phyloP scores from a whole-genome alignment of 2,888 invertebrate species.

The Marasmarcha lunaedactyla region DNA sequence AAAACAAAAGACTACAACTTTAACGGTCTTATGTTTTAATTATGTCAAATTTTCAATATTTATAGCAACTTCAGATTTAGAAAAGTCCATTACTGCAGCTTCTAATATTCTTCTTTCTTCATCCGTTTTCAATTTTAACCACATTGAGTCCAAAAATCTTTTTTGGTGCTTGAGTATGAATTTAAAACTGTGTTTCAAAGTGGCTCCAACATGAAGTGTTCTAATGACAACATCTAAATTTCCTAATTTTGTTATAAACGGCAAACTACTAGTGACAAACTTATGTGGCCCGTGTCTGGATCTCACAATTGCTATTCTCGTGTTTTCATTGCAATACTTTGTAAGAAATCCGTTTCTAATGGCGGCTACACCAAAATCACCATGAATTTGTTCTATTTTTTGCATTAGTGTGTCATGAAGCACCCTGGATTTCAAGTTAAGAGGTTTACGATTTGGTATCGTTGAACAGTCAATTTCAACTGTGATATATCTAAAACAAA shows the following conservation, averaged over 20 bases:
- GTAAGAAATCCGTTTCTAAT: slow-evolving; percentile 78
- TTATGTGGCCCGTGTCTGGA: slow-evolving; percentile 81
- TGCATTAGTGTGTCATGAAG: slow-evolving; percentile 69
- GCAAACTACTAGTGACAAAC: slow-evolving; percentile 76
- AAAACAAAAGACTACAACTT: too few relatives aligned
- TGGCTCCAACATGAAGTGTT: slow-evolving; percentile 81
- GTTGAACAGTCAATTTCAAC: slow-evolving; percentile 71
- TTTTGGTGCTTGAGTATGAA: slow-evolving; percentile 78
- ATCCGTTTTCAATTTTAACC: slow-evolving; percentile 72
- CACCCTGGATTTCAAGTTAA: slow-evolving; percentile 60
- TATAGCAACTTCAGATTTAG: slow-evolving; percentile 52
- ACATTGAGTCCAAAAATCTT: slow-evolving; percentile 73
- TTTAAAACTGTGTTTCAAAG: slow-evolving; percentile 82
- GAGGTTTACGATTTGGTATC: slow-evolving; percentile 53
- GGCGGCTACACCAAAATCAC: slow-evolving; percentile 81
- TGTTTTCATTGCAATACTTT: slow-evolving; percentile 83
- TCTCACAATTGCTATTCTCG: slow-evolving; percentile 79
- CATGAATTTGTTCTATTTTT: slow-evolving; percentile 77
- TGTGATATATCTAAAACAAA: slow-evolving; percentile 73
- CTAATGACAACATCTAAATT: slow-evolving; percentile 71
- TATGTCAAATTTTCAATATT: slow-evolving; percentile 50
- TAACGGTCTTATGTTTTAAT: too few relatives aligned
- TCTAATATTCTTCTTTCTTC: slow-evolving; percentile 72
- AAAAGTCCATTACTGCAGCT: slow-evolving; percentile 54
- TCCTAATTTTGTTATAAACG: slow-evolving; percentile 76